Base-by-base conservation (phyloP, 2,888 invertebrate species). In the Megastigmus dorsalis region DNA sequence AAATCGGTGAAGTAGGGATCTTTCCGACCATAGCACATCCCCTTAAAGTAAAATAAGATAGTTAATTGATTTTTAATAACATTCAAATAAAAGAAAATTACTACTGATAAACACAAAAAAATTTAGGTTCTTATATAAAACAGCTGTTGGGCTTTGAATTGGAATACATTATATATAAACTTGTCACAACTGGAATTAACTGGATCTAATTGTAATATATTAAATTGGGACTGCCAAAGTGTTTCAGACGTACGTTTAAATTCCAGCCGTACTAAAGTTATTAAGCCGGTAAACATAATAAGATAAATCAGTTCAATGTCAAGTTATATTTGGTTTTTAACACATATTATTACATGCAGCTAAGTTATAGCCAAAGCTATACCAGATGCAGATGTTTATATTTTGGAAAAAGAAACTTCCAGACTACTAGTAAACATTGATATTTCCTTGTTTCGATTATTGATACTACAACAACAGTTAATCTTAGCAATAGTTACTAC, bases 371-470 rank as follows among this genome's bases (percentile, higher is more conserved):
- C 59, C n/a, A 10, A 45, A 30, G 13, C 0, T 13, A 62, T 75
- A 38, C 75, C 71, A 15, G 20, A 41, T 18, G 67, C 63, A 2
- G 62, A 72, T 75, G 71, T 28, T 13, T 75, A 68, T 54, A 18
- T 75, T 33, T 66, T 75, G 67, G 75, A 75, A 57, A 75, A 57
- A 65, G 55, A 67, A 2, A 5, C 15, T 6, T 18, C 52, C 36
- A 67, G 10, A 20, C n/a, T 63, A 18, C n/a, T 7, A 9, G 1
- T 23, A 20, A 55, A 33, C 15, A 15, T 50, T 0, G 67, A 52
- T 33, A 2, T 28, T 23, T 41, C 55, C 1, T 15, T 63, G 4
- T 36, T 57, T 13, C n/a, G n/a, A 43, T 10, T 57, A 41, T 2
- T 41, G 30, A 9, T 67, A 4, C 28, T 50, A 33, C 62, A 72